Percentiles rank a stretch among this genome's conserved stretches.
phyloP scores from a whole-genome alignment of 2,113 vertebrate species.

The Tapirus terrestris region DNA sequence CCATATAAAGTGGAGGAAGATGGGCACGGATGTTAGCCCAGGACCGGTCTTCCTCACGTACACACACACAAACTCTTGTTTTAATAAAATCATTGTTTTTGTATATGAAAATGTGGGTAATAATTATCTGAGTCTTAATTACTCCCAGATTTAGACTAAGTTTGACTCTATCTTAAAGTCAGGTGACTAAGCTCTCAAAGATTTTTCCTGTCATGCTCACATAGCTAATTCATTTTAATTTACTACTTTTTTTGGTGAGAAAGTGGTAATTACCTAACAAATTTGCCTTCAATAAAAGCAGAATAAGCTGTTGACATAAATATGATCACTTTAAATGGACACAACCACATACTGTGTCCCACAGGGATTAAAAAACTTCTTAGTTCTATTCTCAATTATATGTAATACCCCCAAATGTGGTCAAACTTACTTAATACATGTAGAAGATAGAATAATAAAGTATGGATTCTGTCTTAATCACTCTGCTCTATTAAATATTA shows the following conservation, averaged over 20 bases:
- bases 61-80: not conserved
- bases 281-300: not conserved
- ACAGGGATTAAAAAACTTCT: not conserved
- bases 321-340: not conserved
- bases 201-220: not conserved
- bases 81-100: not conserved
- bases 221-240: not conserved
- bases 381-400: slow-evolving; percentile 77
- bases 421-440: slow-evolving; percentile 77
- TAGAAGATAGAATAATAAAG: slow-evolving; percentile 84
- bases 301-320: not conserved
- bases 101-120: not conserved
- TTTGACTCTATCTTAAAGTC: not conserved
- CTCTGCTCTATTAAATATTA: slow-evolving; percentile 79
- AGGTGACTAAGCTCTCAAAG: not conserved
- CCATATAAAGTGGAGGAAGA: no score
- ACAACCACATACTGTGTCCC: not conserved
- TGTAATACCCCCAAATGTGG: slow-evolving; percentile 64
- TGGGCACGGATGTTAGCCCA: no score
- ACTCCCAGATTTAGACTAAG: not conserved
- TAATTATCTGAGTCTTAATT: not conserved
- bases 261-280: not conserved
- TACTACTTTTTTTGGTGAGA: not conserved
- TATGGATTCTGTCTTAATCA: slow-evolving; percentile 83
- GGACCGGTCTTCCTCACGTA: no score